phyloP scores from a whole-genome alignment of 2,888 invertebrate genomes.

The Amphiduros pacificus region DNA sequence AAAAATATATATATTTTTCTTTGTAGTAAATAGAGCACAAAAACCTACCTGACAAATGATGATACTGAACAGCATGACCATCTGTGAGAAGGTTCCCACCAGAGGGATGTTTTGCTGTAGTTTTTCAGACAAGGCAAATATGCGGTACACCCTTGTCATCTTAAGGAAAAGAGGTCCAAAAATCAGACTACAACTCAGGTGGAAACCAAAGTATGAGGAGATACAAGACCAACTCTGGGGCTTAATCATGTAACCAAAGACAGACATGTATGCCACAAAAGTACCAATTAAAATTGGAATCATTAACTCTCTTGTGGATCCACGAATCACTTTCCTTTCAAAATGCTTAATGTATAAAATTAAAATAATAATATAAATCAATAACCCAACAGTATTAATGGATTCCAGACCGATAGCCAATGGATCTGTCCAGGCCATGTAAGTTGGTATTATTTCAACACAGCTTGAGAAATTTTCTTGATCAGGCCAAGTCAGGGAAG shows the following conservation, averaged over 20 bases:
- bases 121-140: conserved; percentile 5
- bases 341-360: neutral
- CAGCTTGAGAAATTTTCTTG: neutral
- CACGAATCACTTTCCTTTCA: conserved; percentile 4
- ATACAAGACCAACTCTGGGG: neutral
- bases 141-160: neutral
- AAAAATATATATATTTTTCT: too few relatives aligned
- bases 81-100: neutral
- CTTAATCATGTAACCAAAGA: conserved; percentile 7
- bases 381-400: neutral
- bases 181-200: conserved; percentile 10
- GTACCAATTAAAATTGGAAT: neutral
- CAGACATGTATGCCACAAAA: neutral
- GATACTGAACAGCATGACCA: neutral
- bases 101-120: neutral
- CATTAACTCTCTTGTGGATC: conserved; percentile 11
- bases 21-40: neutral
- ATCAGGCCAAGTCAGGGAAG: neutral
- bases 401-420: neutral
- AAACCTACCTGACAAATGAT: neutral
- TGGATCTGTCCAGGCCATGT: neutral
- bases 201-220: conserved; percentile 1
- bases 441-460: neutral
- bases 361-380: neutral
- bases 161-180: conserved; percentile 13